Evolutionary conservation across 2,113 vertebrate genomes (phyloP), one percentile per base, ranked within the genome.

Genomic region (Xenus cinereus): DNA sequence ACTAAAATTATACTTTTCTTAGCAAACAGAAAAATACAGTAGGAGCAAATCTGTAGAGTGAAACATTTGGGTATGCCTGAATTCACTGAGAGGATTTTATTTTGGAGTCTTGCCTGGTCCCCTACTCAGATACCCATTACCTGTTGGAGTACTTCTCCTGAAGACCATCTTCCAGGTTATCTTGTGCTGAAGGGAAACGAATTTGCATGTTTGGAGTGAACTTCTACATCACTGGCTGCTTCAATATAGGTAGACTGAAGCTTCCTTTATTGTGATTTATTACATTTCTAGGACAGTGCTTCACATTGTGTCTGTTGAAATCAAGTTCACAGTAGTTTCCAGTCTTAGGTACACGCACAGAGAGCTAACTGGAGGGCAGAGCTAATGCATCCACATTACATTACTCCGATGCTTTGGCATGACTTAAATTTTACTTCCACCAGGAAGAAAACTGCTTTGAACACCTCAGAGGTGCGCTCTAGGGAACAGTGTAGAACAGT

Each of bases 401-500:
- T 86, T 62, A 5, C 22, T 46, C 18, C 27, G 17, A 43, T 74
- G n/a, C 12, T 35, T 89, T 82, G 67, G 11, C 5, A 19, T 56
- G 8, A 22, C 56, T 82, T 82, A n/a, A 63, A 46, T 41, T 75
- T 92, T 68, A 26, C 7, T 57, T 86, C 24, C 12, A 68, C 1
- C 0, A 23, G 15, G 30, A 76, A 84, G 18, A 53, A 76, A 92
- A 80, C 6, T 28, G 7, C 13, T 85, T 76, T 85, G 21, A 67
- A n/a, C 13, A 16, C 21, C 64, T 67, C 28, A 72, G 37, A 63
- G 5, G 3, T 62, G 5, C 9, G 21, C 4, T 45, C 16, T 13
- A 63, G 17, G 46, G 10, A 2, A n/a, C 7, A 32, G 1, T 53
- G 6, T 35, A 75, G 10, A 3, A n/a, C 6, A 32, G 1, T 53